Evolutionary conservation across 2,797 vertebrate genomes (phyloP).

Genomic region (Gila robusta): DNA sequence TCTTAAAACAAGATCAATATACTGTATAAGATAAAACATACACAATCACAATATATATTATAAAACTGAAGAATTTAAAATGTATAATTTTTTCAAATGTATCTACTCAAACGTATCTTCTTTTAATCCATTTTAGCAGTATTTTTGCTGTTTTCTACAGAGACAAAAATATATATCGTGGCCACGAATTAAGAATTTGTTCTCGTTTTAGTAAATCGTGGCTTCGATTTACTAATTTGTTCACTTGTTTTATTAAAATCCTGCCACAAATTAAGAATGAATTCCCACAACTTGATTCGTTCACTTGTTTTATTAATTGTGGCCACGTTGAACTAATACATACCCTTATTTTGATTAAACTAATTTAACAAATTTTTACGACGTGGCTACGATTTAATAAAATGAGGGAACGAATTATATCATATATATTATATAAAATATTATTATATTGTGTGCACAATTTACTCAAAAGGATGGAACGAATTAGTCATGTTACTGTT

Average conservation of each 20-base stretch:
- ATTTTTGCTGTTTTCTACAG: too few species aligned
- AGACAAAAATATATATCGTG: too few species aligned
- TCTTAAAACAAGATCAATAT: not conserved
- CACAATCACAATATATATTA: too few species aligned
- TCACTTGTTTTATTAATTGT: too few species aligned
- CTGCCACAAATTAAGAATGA: not conserved
- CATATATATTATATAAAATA: too few species aligned
- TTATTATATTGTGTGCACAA: not conserved
- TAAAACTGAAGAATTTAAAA: too few species aligned
- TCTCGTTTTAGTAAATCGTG: too few species aligned
- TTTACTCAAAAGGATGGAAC: not conserved
- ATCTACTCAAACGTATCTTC: not conserved
- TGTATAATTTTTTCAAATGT: not conserved
- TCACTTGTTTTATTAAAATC: not conserved
- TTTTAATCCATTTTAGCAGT: not conserved
- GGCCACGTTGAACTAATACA: too few species aligned
- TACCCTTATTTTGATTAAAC: not conserved
- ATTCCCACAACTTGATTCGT: too few species aligned
- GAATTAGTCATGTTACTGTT: not conserved
- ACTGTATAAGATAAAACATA: not conserved
- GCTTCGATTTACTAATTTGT: too few species aligned
- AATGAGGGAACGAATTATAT: not conserved
- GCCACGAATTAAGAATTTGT: not conserved
- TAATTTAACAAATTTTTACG: not conserved
- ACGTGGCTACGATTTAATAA: not conserved